These are phyloP conservation scores for Erythrolamprus reginae DNA, from an alignment of 2,113 vertebrate species.

Conservation along the genomic window DNA sequence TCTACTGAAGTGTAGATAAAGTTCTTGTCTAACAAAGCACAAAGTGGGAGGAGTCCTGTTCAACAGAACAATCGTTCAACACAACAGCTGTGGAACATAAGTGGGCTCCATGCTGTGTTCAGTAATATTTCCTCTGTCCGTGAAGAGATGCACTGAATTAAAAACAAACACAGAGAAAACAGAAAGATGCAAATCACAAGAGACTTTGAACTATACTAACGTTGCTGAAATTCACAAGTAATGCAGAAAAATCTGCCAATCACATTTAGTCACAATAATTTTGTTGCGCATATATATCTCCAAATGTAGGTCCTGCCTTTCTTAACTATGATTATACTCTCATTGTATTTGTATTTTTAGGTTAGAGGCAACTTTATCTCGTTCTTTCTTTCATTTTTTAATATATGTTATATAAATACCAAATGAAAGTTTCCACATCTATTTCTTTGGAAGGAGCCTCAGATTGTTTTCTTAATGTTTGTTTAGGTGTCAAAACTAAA, in stretches of 20 bases:
- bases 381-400: neutral
- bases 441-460: neutral
- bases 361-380: neutral
- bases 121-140: constrained; percentile 10
- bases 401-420: neutral
- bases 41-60: neutral
- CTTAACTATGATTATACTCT: neutral
- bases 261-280: neutral
- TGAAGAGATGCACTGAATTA: constrained; percentile 18
- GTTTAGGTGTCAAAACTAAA: neutral
- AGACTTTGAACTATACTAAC: neutral
- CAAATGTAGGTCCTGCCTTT: neutral
- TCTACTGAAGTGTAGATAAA: neutral
- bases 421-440: neutral
- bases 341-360: neutral
- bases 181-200: neutral
- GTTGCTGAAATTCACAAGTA: neutral
- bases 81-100: neutral
- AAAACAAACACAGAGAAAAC: constrained; percentile 1
- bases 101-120: constrained; percentile 1
- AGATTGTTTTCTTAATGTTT: neutral
- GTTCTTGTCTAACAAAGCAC: neutral
- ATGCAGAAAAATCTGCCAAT: neutral
- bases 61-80: neutral
- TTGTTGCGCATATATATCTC: neutral